A percentile compares a stretch with the other conserved stretches of the same genome.
These are phyloP conservation scores for Octopus bimaculoides DNA, from an alignment of 1,140 invertebrate genomes.

Conservation along the genomic window DNA sequence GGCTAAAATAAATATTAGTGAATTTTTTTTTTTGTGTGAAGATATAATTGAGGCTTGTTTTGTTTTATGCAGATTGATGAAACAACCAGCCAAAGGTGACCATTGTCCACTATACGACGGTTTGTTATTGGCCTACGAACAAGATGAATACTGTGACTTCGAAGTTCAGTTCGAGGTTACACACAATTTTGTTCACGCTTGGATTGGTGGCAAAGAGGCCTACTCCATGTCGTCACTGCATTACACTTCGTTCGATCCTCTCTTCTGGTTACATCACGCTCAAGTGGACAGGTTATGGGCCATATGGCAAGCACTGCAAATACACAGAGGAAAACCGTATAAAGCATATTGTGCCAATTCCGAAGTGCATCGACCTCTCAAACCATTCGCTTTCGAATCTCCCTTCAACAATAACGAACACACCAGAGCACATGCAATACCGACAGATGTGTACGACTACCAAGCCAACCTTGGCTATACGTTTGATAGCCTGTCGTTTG, in stretches of 20 bases:
- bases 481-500: constrained; percentile 26
- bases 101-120: no score
- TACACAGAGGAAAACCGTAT: constrained; percentile 23
- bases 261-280: constrained; percentile 21
- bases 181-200: constrained; percentile 28
- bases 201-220: constrained; percentile 20
- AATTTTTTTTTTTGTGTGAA: no score
- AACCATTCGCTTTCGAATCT: constrained; percentile 21
- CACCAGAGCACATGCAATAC: constrained; percentile 21
- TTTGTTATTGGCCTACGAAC: constrained; percentile 19
- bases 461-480: constrained; percentile 23
- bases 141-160: constrained; percentile 25
- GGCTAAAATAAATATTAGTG: no score
- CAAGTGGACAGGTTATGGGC: constrained; percentile 29
- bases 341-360: constrained; percentile 26
- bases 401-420: constrained; percentile 27
- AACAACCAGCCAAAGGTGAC: no score
- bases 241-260: constrained; percentile 28
- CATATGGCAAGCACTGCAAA: constrained; percentile 29
- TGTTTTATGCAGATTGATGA: no score
- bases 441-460: constrained; percentile 26
- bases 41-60: no score
- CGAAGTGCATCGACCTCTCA: constrained; percentile 17
- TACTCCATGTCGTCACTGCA: constrained; percentile 27
- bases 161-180: constrained; percentile 31